Evolutionary conservation across 2,113 vertebrate genomes (phyloP).

Genomic region (Marmota monax): DNA sequence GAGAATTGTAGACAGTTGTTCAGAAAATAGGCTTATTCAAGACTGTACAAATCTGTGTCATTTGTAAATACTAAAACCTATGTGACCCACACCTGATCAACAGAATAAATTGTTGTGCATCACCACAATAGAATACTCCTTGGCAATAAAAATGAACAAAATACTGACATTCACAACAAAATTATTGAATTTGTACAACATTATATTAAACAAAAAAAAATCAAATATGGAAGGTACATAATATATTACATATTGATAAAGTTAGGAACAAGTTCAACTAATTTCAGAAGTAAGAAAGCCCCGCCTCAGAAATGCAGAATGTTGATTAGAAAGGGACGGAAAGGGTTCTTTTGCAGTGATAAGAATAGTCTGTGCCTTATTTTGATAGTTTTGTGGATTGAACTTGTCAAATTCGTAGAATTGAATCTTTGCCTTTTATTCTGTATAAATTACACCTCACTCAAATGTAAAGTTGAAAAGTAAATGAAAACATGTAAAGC

Average conservation of each 20-base stretch:
- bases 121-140: not conserved
- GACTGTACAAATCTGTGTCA: not conserved
- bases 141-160: not conserved
- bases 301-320: not conserved
- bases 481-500: not conserved
- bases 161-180: not conserved
- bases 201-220: not conserved
- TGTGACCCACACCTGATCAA: not conserved
- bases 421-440: slow-evolving; percentile 31
- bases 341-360: not conserved
- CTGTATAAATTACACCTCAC: not conserved
- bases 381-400: slow-evolving; percentile 19
- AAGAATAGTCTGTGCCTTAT: not conserved
- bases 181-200: not conserved
- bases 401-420: not conserved
- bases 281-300: not conserved
- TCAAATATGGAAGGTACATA: not conserved
- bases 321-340: not conserved
- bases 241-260: not conserved
- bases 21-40: not conserved
- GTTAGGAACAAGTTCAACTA: not conserved
- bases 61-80: not conserved
- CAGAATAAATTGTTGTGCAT: not conserved
- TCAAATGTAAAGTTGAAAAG: slow-evolving; percentile 57
- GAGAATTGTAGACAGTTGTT: not conserved